These are phyloP conservation scores for human (Homo sapiens) DNA, from an alignment of 2,113 vertebrate genomes.

Conservation along the genomic window GRCh38 chr3:31507001-31507500, in stretches of 20 bases:
- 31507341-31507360: background rate
- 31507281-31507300: background rate
- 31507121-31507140: background rate
- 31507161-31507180: background rate
- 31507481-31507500: background rate
- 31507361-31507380: background rate
- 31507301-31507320: background rate
- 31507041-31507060: background rate
- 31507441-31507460: background rate
- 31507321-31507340: background rate
- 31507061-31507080: background rate
- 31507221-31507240: background rate
- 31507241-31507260: background rate
- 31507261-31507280: background rate
- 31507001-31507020: background rate
- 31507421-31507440: background rate
- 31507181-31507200: background rate
- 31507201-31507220: background rate
- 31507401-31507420: background rate
- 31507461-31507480: background rate
- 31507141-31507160: background rate
- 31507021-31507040: background rate
- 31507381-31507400: background rate
- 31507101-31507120: background rate
- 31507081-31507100: background rate